These are phyloP conservation scores for Laticauda colubrina DNA, from an alignment of 2,113 vertebrate species.

Conservation along the genomic window DNA sequence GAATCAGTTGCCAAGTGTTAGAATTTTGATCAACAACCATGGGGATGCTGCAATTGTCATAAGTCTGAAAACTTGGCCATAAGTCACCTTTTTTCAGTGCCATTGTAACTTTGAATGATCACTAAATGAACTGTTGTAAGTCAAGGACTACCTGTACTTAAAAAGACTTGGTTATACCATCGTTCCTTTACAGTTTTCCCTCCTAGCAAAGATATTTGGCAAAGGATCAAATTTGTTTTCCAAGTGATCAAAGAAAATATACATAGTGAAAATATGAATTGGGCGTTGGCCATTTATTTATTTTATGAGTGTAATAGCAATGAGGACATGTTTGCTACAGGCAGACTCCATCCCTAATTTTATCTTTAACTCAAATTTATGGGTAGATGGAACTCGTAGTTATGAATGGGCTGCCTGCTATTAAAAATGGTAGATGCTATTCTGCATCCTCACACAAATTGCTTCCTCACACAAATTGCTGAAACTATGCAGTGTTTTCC, in stretches of 20 bases:
- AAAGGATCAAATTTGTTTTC: not conserved
- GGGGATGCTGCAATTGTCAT: no score
- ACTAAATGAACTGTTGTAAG: no score
- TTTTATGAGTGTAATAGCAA: not conserved
- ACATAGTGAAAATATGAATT: not conserved
- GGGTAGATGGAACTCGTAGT: not conserved
- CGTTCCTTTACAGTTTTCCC: not conserved
- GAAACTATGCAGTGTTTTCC: not conserved
- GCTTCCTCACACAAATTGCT: not conserved
- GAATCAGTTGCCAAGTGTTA: no score
- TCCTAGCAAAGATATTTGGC: not conserved
- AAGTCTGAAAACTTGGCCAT: no score
- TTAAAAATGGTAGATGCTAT: not conserved
- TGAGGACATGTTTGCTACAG: not conserved
- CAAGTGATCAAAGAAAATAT: not conserved
- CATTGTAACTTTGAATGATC: no score
- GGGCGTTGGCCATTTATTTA: not conserved
- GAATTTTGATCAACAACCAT: no score
- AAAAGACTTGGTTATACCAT: not conserved
- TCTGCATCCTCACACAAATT: not conserved
- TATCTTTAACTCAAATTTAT: not conserved
- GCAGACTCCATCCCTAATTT: not conserved
- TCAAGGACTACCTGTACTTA: not conserved
- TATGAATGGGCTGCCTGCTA: not conserved
- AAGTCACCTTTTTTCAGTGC: no score